phyloP scores from a whole-genome alignment of 1,140 invertebrate genomes.

The Hirudo medicinalis region DNA sequence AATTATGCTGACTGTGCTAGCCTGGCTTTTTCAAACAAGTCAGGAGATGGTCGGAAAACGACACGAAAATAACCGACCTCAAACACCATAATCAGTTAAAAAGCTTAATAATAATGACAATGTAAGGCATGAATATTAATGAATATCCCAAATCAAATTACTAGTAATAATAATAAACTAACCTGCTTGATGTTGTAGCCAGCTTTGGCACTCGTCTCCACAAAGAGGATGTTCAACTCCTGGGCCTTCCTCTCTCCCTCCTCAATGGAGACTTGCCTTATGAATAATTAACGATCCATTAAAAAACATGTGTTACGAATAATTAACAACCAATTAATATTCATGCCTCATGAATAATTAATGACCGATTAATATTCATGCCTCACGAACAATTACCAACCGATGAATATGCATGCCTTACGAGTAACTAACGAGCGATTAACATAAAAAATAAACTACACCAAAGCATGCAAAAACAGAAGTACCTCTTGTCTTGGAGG shows the following conservation, averaged over 20 bases:
- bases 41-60: too few relatives aligned
- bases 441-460: too few relatives aligned
- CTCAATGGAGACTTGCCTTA: slow-evolving; percentile 76
- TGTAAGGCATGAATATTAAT: background rate
- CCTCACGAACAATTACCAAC: too few relatives aligned
- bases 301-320: slow-evolving; percentile 7
- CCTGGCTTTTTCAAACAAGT: too few relatives aligned
- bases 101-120: too few relatives aligned
- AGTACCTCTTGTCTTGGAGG: slow-evolving; percentile 83
- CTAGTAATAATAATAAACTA: slow-evolving; percentile 21
- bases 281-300: slow-evolving; percentile 11
- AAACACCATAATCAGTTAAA: too few relatives aligned
- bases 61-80: too few relatives aligned
- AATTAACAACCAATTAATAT: background rate
- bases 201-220: slow-evolving; percentile 91
- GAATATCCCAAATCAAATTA: background rate
- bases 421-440: too few relatives aligned
- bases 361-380: too few relatives aligned
- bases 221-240: slow-evolving; percentile 99
- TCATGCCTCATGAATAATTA: too few relatives aligned
- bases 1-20: slow-evolving; percentile 25
- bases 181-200: slow-evolving; percentile 99
- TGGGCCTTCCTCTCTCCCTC: slow-evolving; percentile 95
- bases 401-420: too few relatives aligned
- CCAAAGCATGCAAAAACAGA: background rate